Conservation (phyloP, 2,888 invertebrate genomes). For the Heterodera filipjevi region DNA sequence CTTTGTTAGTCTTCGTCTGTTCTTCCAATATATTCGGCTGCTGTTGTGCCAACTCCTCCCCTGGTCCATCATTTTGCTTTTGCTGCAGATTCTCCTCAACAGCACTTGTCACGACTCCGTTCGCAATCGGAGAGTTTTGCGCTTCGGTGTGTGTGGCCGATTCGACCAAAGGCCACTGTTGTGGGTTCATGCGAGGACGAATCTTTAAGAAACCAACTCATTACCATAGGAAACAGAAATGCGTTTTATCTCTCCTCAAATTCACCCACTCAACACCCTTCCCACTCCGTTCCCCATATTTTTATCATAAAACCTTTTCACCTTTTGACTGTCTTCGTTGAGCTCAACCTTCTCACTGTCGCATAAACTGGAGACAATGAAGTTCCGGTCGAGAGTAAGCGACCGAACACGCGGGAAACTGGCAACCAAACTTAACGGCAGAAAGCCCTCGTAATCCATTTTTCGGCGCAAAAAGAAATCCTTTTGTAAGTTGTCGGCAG, state of each 20-base stretch:
- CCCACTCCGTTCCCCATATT: too few relatives aligned
- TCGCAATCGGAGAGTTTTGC: slow-evolving; percentile 3
- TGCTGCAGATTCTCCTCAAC: not conserved
- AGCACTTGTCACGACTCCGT: not conserved
- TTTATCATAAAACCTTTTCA: not conserved
- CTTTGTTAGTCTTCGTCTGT: not conserved
- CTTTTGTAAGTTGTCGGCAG: slow-evolving; percentile 88
- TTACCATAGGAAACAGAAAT: too few relatives aligned
- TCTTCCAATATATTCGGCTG: not conserved
- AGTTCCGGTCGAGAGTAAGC: slow-evolving; percentile 80
- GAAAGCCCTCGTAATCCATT: slow-evolving; percentile 91
- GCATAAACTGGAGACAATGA: slow-evolving; percentile 81
- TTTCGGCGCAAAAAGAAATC: slow-evolving; percentile 95
- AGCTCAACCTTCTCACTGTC: slow-evolving; percentile 85
- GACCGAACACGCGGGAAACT: slow-evolving; percentile 91
- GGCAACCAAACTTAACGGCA: slow-evolving; percentile 89
- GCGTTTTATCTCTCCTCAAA: too few relatives aligned
- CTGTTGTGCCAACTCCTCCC: not conserved
- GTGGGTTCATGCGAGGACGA: slow-evolving; percentile 74
- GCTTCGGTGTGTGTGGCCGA: slow-evolving; percentile 40
- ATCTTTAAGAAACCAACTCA: slow-evolving; percentile 39
- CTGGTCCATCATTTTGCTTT: not conserved
- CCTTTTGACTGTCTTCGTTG: slow-evolving; percentile 39
- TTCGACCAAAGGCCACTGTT: slow-evolving; percentile 78
- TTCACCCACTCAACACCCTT: too few relatives aligned